Percentiles rank a stretch among this genome's conserved stretches.
These are phyloP conservation scores for Clarias fuscus DNA, from an alignment of 2,797 vertebrate species.

Conservation along the genomic window DNA sequence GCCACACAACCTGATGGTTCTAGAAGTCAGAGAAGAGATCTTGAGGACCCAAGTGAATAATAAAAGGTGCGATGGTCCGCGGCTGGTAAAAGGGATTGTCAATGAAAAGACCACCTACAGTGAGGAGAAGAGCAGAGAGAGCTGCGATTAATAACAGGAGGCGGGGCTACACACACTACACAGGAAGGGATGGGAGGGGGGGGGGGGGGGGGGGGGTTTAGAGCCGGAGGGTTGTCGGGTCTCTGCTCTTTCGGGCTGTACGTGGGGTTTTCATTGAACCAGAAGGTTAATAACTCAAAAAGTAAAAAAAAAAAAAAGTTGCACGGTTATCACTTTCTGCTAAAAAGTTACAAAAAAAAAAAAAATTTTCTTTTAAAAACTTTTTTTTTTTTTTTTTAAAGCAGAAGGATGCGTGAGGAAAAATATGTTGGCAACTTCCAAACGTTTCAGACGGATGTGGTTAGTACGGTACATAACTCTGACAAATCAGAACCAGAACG, in stretches of 20 bases:
- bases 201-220: constrained; percentile 26
- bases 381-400: constrained; percentile 53
- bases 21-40: constrained; percentile 99
- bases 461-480: constrained; percentile 85
- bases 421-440: constrained; percentile 78
- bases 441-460: constrained; percentile 79
- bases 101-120: constrained; percentile 99
- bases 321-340: constrained; percentile 77
- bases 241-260: constrained; percentile 89
- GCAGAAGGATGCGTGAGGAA: constrained; percentile 79
- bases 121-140: constrained; percentile 85
- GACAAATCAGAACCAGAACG: constrained; percentile 72
- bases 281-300: constrained; percentile 65
- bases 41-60: constrained; percentile 98
- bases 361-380: constrained; percentile 57
- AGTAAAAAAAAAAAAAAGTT: constrained; percentile 57
- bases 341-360: constrained; percentile 55
- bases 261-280: constrained; percentile 88
- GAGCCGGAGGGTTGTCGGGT: constrained; percentile 62
- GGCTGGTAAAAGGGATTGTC: constrained; percentile 99
- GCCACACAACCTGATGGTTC: constrained; percentile 87
- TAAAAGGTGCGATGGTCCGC: constrained; percentile 95
- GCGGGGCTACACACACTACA: constrained; percentile 69
- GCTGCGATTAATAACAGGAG: constrained; percentile 77
- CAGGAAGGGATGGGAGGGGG: constrained; percentile 60